phyloP scores from a whole-genome alignment of 2,113 vertebrate species.

The Peromyscus maniculatus region DNA sequence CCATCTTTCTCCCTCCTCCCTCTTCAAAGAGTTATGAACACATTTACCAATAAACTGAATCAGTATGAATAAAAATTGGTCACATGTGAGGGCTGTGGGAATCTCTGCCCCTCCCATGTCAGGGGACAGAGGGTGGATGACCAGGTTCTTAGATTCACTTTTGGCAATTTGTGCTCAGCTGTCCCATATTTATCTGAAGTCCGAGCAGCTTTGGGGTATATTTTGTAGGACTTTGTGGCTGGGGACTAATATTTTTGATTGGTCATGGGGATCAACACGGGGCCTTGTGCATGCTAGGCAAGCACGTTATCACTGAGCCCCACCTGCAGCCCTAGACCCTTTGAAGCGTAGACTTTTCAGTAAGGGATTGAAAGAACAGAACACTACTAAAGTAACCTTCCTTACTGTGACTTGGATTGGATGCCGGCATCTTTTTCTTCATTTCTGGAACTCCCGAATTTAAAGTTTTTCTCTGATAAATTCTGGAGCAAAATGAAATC shows the following conservation, averaged over 20 bases:
- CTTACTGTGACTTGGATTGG: slow-evolving; percentile 9
- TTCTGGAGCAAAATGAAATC: background rate
- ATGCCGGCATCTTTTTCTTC: background rate
- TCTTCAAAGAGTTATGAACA: slow-evolving; percentile 39
- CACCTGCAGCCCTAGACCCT: background rate
- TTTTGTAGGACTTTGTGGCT: background rate
- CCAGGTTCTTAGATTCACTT: background rate
- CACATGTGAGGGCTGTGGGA: background rate
- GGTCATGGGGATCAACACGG: background rate
- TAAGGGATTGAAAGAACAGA: background rate
- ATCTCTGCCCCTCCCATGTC: background rate
- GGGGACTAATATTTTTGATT: background rate
- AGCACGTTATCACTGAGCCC: background rate
- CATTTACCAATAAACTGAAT: slow-evolving; percentile 3
- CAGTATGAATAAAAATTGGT: background rate
- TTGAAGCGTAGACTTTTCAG: background rate
- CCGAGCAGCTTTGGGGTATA: background rate
- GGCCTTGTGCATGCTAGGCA: background rate
- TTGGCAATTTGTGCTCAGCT: background rate
- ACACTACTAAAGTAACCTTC: background rate
- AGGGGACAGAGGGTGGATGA: background rate
- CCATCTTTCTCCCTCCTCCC: background rate
- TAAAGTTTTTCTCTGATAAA: slow-evolving; percentile 20
- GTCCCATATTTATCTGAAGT: background rate
- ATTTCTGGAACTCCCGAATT: background rate